phyloP scores from a whole-genome alignment of 2,888 invertebrate species.

The Netelia virgata region DNA sequence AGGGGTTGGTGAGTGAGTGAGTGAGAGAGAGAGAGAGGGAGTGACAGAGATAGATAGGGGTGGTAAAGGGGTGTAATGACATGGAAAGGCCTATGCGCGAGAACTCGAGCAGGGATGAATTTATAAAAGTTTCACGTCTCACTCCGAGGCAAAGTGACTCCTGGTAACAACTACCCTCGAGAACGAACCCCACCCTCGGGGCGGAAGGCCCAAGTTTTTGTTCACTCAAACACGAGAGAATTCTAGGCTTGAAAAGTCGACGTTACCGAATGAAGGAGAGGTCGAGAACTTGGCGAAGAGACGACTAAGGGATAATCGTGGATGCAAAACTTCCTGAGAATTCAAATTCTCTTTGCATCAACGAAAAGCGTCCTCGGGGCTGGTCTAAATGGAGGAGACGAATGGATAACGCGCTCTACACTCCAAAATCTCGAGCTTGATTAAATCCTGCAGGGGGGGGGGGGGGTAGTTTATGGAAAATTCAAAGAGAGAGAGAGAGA shows the following conservation, averaged over 20 bases:
- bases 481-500: too few relatives aligned
- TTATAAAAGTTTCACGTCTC: conserved; percentile 57
- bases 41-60: neutral
- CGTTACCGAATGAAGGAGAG: neutral
- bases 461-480: neutral
- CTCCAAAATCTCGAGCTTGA: conserved; percentile 10
- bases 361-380: neutral
- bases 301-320: conserved; percentile 13
- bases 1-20: neutral
- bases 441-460: neutral
- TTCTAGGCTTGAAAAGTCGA: conserved; percentile 18
- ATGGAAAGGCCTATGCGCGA: neutral
- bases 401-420: neutral
- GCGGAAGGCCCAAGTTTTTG: neutral
- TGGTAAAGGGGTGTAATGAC: conserved; percentile 10
- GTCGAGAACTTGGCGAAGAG: neutral
- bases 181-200: neutral
- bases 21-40: neutral
- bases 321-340: conserved; percentile 13
- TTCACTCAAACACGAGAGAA: neutral
- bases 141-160: conserved; percentile 23
- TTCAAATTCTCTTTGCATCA: conserved; percentile 41
- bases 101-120: conserved; percentile 48
- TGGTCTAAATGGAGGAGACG: neutral
- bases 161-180: neutral